Evolutionary conservation across 2,888 invertebrate genomes (phyloP).

Genomic region (Lasioglossum lativentre): DNA sequence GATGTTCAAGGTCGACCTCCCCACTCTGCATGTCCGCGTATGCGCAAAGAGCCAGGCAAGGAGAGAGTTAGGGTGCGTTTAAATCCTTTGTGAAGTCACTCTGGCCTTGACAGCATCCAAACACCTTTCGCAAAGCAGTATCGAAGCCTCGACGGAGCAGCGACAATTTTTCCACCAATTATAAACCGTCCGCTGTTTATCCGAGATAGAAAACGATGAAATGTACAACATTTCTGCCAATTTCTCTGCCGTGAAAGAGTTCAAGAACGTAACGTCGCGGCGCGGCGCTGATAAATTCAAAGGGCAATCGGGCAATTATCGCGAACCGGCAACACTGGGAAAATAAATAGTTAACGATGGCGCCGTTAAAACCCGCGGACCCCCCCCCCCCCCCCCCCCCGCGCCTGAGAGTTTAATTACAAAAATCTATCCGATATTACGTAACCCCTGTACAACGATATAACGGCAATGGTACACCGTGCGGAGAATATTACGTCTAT

Average conservation of each 20-base stretch:
- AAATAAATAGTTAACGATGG: slow-evolving; percentile 46
- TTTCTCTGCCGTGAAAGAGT: not conserved
- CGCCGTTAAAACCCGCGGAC: not conserved
- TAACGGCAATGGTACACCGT: slow-evolving; percentile 54
- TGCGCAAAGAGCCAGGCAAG: not conserved
- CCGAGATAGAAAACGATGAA: not conserved
- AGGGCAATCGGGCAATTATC: slow-evolving; percentile 39
- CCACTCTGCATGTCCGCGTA: not conserved
- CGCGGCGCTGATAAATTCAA: slow-evolving; percentile 17
- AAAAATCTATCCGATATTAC: slow-evolving; percentile 62
- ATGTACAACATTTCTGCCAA: not conserved
- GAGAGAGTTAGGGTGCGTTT: not conserved
- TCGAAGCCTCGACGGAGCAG: not conserved
- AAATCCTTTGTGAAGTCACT: not conserved
- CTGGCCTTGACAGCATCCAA: not conserved
- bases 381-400: not conserved
- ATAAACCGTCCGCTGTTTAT: too few species aligned
- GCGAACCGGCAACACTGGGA: slow-evolving; percentile 29
- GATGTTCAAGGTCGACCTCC: slow-evolving; percentile 4
- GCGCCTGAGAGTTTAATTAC: slow-evolving; percentile 63
- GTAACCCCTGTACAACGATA: slow-evolving; percentile 28
- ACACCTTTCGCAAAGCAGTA: not conserved
- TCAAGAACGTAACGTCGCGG: not conserved
- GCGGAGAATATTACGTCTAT: slow-evolving; percentile 74
- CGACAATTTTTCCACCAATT: not conserved